Evolutionary conservation across 1,140 invertebrate species (phyloP).

Genomic region (Drosophila pseudoananassae): DNA sequence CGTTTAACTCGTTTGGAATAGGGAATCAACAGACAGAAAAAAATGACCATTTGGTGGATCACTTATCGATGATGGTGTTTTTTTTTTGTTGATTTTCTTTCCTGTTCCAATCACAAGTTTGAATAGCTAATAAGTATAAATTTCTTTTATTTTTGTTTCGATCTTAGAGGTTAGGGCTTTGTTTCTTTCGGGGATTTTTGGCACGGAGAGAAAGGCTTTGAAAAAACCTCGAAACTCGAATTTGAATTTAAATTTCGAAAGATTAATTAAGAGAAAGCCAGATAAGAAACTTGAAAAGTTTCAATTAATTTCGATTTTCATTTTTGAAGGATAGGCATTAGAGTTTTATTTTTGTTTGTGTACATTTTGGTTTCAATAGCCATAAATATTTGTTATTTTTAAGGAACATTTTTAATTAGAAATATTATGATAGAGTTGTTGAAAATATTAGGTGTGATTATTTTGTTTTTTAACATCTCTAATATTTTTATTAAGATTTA

Average conservation of each 20-base stretch:
- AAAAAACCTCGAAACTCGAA: constrained; percentile 2
- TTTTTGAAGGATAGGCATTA: too few species aligned
- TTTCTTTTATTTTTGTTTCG: background rate
- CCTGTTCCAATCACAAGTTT: constrained; percentile 24
- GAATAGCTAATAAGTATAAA: background rate
- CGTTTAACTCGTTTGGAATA: constrained; percentile 57
- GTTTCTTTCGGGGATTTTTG: constrained; percentile 21
- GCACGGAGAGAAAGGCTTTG: constrained; percentile 1
- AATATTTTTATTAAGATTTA: too few species aligned
- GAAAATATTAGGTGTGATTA: too few species aligned
- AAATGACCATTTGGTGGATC: constrained; percentile 19
- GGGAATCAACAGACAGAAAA: constrained; percentile 13
- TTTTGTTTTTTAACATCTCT: too few species aligned
- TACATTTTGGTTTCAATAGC: too few species aligned
- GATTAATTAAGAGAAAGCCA: constrained; percentile 1
- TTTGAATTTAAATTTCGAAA: constrained; percentile 31
- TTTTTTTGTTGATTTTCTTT: constrained; percentile 6
- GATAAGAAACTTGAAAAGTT: too few species aligned
- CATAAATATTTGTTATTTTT: too few species aligned
- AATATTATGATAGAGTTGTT: too few species aligned
- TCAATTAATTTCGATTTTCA: too few species aligned
- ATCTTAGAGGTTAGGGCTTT: background rate
- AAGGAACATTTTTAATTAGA: too few species aligned
- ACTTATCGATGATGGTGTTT: constrained; percentile 13
- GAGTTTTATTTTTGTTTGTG: too few species aligned